These are phyloP conservation scores for Xestia sexstrigata DNA, from an alignment of 2,888 invertebrate species.

Conservation along the genomic window DNA sequence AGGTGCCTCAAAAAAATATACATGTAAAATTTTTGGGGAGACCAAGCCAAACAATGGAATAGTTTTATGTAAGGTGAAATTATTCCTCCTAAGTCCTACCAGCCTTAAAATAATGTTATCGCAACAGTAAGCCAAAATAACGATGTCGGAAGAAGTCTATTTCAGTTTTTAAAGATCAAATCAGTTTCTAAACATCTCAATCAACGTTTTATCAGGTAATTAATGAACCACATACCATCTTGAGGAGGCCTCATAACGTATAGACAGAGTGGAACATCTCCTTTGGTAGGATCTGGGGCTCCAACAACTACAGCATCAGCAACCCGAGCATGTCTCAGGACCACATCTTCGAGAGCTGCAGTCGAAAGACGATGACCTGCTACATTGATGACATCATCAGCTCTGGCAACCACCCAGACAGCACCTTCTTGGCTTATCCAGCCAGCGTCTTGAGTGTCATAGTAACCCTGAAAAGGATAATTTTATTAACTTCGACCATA, in stretches of 20 bases:
- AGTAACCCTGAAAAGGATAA: slow-evolving; percentile 92
- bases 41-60: background rate
- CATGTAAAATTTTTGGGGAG: background rate
- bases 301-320: slow-evolving; percentile 97
- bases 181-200: background rate
- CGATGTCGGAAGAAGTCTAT: background rate
- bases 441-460: slow-evolving; percentile 99
- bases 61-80: background rate
- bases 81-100: background rate
- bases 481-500: background rate
- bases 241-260: slow-evolving; percentile 93
- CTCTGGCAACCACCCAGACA: slow-evolving; percentile 96
- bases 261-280: slow-evolving; percentile 96
- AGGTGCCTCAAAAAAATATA: background rate
- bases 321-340: slow-evolving; percentile 95
- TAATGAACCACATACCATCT: slow-evolving; percentile 74
- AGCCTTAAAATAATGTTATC: background rate
- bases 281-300: slow-evolving; percentile 97
- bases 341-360: slow-evolving; percentile 97
- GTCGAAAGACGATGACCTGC: slow-evolving; percentile 98
- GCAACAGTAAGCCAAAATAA: background rate
- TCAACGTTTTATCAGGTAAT: slow-evolving; percentile 68
- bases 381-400: slow-evolving; percentile 98
- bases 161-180: background rate
- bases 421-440: slow-evolving; percentile 96